These are phyloP conservation scores for Onychomys arenicola DNA, from an alignment of 2,797 vertebrate species.

Conservation along the genomic window DNA sequence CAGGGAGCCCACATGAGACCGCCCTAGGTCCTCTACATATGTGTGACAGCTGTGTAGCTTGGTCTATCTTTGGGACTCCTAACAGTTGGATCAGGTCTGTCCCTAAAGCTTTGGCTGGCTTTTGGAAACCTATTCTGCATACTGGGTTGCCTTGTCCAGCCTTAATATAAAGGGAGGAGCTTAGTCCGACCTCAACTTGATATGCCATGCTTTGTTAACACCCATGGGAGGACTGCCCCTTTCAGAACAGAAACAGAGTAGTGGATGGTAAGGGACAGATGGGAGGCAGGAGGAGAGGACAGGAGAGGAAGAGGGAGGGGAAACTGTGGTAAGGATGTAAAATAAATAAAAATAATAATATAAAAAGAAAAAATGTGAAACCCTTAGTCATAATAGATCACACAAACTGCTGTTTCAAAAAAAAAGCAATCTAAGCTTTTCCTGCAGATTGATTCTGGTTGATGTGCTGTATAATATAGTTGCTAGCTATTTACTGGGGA, in stretches of 20 bases:
- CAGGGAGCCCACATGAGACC: background rate
- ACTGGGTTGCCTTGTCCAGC: background rate
- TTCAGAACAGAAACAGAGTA: background rate
- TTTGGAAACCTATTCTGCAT: background rate
- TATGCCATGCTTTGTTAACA: background rate
- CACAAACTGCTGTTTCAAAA: background rate
- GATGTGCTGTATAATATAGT: background rate
- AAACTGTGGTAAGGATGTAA: background rate
- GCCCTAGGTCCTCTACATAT: background rate
- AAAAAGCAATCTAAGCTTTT: background rate
- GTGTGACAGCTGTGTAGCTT: background rate
- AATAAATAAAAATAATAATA: background rate
- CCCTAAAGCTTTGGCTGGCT: background rate
- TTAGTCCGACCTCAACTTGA: background rate
- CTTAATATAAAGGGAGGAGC: background rate
- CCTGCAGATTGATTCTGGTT: background rate
- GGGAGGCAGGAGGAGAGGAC: too few species aligned
- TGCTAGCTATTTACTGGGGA: background rate
- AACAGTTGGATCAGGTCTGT: background rate
- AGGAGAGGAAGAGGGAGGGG: background rate
- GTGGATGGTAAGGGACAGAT: background rate
- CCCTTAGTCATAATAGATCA: background rate
- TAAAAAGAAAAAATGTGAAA: background rate
- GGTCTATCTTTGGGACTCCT: background rate
- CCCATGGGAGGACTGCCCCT: background rate